Conservation (phyloP, 2,797 vertebrate species). For the Eidolon dupreanum region DNA sequence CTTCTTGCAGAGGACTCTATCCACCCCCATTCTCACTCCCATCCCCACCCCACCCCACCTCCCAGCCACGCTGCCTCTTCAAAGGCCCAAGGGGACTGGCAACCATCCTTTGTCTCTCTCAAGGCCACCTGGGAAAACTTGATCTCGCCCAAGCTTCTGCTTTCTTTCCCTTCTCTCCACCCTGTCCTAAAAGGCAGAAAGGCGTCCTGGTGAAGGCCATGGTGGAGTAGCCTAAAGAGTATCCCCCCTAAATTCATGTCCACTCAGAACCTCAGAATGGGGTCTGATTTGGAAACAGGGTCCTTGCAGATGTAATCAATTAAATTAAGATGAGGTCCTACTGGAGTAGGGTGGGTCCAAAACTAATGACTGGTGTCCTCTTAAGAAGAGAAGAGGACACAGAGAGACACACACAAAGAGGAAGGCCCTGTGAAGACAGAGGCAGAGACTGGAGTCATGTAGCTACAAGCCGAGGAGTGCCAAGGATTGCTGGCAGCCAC, state of each 20-base stretch:
- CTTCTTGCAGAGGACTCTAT: background rate
- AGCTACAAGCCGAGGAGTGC: background rate
- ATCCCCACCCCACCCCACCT: background rate
- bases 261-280: background rate
- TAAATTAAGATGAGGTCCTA: background rate
- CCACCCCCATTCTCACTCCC: too few relatives aligned
- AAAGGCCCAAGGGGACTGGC: background rate
- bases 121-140: background rate
- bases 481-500: background rate
- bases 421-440: background rate
- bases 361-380: background rate
- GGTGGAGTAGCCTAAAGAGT: background rate
- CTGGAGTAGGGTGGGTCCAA: background rate
- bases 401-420: background rate
- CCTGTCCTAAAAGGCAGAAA: background rate
- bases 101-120: background rate
- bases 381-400: background rate
- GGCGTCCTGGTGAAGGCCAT: background rate
- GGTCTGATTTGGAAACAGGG: background rate
- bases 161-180: background rate
- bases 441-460: accelerated
- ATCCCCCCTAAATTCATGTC: background rate
- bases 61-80: background rate
- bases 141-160: background rate
- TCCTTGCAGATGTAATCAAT: background rate